Evolutionary conservation across 2,888 invertebrate species (phyloP).

Genomic region (Dicranocentrus wangi): DNA sequence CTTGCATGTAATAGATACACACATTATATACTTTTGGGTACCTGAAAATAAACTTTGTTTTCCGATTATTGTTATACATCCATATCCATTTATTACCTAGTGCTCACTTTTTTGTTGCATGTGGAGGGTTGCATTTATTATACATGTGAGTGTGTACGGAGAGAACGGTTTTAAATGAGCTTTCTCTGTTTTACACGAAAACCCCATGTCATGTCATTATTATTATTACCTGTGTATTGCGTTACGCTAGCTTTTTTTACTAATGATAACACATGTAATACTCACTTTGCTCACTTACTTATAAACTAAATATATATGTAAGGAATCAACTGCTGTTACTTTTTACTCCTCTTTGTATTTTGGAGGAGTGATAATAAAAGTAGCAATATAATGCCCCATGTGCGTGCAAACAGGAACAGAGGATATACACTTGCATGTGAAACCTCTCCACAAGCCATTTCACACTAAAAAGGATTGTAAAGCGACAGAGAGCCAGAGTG

Average conservation of each 20-base stretch:
- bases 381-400: slow-evolving; percentile 27
- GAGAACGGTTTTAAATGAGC: slow-evolving; percentile 56
- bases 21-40: slow-evolving; percentile 24
- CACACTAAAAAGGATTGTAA: slow-evolving; percentile 58
- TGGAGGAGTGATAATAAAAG: slow-evolving; percentile 46
- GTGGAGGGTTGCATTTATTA: slow-evolving; percentile 20
- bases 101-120: slow-evolving; percentile 9
- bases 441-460: slow-evolving; percentile 61
- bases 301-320: slow-evolving; percentile 20
- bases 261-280: slow-evolving; percentile 51
- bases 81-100: slow-evolving; percentile 11
- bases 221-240: slow-evolving; percentile 49
- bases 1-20: slow-evolving; percentile 30
- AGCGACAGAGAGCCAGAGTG: slow-evolving; percentile 52
- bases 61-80: slow-evolving; percentile 26
- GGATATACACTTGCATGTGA: slow-evolving; percentile 51
- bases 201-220: slow-evolving; percentile 59
- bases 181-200: slow-evolving; percentile 64
- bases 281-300: slow-evolving; percentile 24
- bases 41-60: slow-evolving; percentile 47
- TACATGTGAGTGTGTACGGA: background rate
- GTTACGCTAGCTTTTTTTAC: slow-evolving; percentile 37
- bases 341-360: background rate
- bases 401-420: slow-evolving; percentile 44
- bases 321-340: slow-evolving; percentile 16